phyloP scores from a whole-genome alignment of 2,797 vertebrate species.

The Halcyon badia region DNA sequence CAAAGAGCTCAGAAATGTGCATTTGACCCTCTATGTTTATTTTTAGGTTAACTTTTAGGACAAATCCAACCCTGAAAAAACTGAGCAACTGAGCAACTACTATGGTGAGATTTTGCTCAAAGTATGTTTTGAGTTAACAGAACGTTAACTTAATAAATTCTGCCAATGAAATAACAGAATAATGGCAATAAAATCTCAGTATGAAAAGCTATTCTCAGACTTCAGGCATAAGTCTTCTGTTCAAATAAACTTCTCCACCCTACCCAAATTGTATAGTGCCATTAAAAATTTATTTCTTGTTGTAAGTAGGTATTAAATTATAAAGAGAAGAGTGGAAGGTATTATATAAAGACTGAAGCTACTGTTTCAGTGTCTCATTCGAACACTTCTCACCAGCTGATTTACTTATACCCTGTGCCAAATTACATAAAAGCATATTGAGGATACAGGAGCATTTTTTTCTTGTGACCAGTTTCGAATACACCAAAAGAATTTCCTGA shows the following conservation, averaged over 20 bases:
- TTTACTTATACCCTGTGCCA: not conserved
- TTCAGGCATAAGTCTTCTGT: not conserved
- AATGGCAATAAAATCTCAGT: not conserved
- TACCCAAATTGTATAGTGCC: not conserved
- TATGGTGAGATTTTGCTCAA: not conserved
- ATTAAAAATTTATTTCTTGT: slow-evolving; percentile 14
- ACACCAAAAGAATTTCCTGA: not conserved
- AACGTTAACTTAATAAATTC: not conserved
- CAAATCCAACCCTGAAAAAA: not conserved
- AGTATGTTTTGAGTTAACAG: not conserved
- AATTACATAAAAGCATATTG: not conserved
- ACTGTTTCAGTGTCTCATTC: not conserved
- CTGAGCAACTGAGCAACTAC: not conserved
- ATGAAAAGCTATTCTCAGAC: not conserved
- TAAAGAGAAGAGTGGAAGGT: not conserved
- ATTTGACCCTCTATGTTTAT: not conserved
- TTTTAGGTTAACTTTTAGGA: not conserved
- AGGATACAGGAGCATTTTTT: not conserved
- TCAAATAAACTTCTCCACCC: not conserved
- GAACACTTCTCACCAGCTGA: not conserved
- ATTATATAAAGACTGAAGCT: not conserved
- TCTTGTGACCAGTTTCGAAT: not conserved
- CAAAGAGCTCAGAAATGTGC: not conserved
- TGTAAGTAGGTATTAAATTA: slow-evolving; percentile 7
- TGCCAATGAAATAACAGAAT: not conserved